Percentiles rank a stretch among this genome's conserved stretches.
Evolutionary conservation across 2,113 vertebrate genomes (phyloP).

Genomic region (Caranx melampygus): DNA sequence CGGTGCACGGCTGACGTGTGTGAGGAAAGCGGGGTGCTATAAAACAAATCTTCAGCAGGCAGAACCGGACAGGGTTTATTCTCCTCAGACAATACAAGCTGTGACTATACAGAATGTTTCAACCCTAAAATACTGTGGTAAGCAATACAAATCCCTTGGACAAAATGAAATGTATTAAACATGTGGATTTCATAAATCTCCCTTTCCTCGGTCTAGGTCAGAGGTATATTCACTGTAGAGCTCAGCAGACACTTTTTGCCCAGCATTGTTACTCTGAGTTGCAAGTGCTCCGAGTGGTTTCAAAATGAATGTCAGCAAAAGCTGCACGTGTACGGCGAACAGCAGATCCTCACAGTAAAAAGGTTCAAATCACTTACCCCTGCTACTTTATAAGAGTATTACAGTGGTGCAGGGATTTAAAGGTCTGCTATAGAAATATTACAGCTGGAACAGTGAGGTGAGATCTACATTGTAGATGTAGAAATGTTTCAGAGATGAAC

Average conservation of each 20-base stretch:
- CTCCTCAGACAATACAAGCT: conserved; percentile 80
- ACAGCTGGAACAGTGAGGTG: conserved; percentile 35
- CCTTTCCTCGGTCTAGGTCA: conserved; percentile 78
- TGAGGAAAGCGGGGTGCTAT: conserved; percentile 60
- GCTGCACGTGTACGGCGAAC: conserved; percentile 69
- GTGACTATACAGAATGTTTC: conserved; percentile 78
- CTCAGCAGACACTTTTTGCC: conserved; percentile 73
- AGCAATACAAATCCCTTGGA: conserved; percentile 83
- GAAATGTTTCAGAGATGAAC: conserved; percentile 46
- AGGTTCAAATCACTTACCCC: conserved; percentile 76
- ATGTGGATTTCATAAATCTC: conserved; percentile 87
- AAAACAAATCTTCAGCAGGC: conserved; percentile 78
- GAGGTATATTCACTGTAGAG: conserved; percentile 79
- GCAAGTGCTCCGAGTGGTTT: conserved; percentile 72
- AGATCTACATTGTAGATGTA: conserved; percentile 41
- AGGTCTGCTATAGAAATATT: conserved; percentile 59
- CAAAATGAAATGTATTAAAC: conserved; percentile 89
- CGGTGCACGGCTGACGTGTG: conserved; percentile 63
- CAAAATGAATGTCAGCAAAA: conserved; percentile 83
- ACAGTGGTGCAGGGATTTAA: conserved; percentile 63
- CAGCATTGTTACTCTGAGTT: conserved; percentile 73
- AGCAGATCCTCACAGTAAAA: conserved; percentile 75
- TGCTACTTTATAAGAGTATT: conserved; percentile 70
- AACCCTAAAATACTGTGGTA: conserved; percentile 80
- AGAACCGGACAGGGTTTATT: conserved; percentile 75